phyloP scores from a whole-genome alignment of 1,140 invertebrate genomes.

The Bombus waltoni region DNA sequence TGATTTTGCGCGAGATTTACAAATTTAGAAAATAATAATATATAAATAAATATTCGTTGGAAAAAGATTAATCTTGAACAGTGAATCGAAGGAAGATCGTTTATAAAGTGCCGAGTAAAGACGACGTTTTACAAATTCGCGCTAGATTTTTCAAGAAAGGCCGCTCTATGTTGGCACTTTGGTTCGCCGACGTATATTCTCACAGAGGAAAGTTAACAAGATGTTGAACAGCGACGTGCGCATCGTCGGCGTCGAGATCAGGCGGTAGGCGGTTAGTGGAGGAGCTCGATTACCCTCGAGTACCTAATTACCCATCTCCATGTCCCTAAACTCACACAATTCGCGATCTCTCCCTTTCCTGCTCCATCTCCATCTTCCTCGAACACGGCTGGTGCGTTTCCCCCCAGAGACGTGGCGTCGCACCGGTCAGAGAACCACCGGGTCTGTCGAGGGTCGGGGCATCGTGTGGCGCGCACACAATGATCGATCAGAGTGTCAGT shows the following conservation, averaged over 20 bases:
- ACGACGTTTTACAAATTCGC: neutral
- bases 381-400: neutral
- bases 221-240: slow-evolving; percentile 36
- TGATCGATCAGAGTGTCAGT: slow-evolving; percentile 77
- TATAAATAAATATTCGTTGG: too few species aligned
- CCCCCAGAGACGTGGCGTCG: slow-evolving; percentile 12
- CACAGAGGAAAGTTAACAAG: slow-evolving; percentile 32
- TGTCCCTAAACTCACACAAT: slow-evolving; percentile 40
- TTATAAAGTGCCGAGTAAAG: neutral
- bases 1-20: too few species aligned
- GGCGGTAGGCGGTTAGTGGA: slow-evolving; percentile 36
- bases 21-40: too few species aligned
- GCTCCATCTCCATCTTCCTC: slow-evolving; percentile 48
- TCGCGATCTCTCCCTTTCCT: slow-evolving; percentile 29
- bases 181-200: neutral
- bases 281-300: slow-evolving; percentile 70
- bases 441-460: too few species aligned
- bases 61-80: too few species aligned
- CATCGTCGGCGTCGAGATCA: slow-evolving; percentile 33
- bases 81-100: neutral
- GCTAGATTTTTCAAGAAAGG: too few species aligned
- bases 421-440: neutral
- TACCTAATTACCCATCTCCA: slow-evolving; percentile 70
- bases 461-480: slow-evolving; percentile 44
- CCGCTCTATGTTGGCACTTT: neutral